Percentiles rank a stretch among this genome's conserved stretches.
These are phyloP conservation scores for Nothocercus nigrocapillus DNA, from an alignment of 2,113 vertebrate genomes.

Conservation along the genomic window DNA sequence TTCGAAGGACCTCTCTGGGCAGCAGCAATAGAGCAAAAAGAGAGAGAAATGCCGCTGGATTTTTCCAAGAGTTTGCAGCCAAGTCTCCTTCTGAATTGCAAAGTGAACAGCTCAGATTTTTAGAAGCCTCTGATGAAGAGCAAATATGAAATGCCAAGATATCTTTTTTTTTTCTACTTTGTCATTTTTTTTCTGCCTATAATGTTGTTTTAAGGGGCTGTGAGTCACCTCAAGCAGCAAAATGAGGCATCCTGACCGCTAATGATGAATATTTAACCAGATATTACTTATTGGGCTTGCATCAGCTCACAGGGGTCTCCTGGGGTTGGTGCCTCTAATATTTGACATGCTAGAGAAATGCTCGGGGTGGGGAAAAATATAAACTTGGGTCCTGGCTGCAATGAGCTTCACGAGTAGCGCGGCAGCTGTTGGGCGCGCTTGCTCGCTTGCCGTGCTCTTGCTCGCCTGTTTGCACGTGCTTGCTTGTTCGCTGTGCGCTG, in stretches of 20 bases:
- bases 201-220: not conserved
- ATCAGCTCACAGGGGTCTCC: not conserved
- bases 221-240: not conserved
- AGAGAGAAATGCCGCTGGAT: slow-evolving; percentile 24
- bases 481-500: too few species aligned
- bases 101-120: slow-evolving; percentile 51
- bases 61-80: slow-evolving; percentile 12
- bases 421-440: too few species aligned
- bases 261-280: not conserved
- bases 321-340: not conserved
- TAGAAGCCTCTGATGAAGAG: slow-evolving; percentile 41
- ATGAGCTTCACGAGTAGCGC: too few species aligned
- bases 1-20: not conserved
- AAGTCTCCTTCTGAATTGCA: slow-evolving; percentile 54
- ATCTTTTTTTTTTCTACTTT: not conserved
- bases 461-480: too few species aligned
- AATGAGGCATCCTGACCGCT: not conserved
- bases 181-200: slow-evolving; percentile 15
- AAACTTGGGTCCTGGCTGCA: too few species aligned
- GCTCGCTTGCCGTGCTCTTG: too few species aligned
- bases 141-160: slow-evolving; percentile 11
- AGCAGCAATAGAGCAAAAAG: fast-evolving
- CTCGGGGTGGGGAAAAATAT: not conserved
- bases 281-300: not conserved
- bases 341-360: not conserved